These are phyloP conservation scores for Sparidentex hasta DNA, from an alignment of 2,797 vertebrate species.

Conservation along the genomic window DNA sequence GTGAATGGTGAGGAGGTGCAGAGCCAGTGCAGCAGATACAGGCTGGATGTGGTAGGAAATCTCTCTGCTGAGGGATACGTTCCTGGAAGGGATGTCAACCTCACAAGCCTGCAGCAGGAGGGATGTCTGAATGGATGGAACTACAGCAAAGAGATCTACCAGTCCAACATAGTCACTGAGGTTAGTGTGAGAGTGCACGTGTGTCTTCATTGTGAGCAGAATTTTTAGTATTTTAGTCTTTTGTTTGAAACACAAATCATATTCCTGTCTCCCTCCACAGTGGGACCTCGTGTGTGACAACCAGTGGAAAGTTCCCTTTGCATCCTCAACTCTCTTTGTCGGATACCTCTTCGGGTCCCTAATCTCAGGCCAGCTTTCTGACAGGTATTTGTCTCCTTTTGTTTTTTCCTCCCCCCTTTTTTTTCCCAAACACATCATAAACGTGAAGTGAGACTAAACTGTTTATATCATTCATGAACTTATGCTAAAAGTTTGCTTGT, in stretches of 20 bases:
- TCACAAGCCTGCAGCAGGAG: slow-evolving; percentile 86
- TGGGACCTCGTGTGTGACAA: slow-evolving; percentile 93
- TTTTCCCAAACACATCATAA: background rate
- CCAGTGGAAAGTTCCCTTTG: slow-evolving; percentile 93
- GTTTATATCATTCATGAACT: background rate
- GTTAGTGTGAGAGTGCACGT: slow-evolving; percentile 65
- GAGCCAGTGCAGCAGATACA: slow-evolving; percentile 84
- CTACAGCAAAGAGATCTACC: slow-evolving; percentile 88
- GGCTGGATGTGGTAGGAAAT: slow-evolving; percentile 82
- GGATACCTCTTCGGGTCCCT: slow-evolving; percentile 93
- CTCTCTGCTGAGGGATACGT: slow-evolving; percentile 84
- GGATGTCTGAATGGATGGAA: slow-evolving; percentile 87
- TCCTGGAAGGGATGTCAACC: slow-evolving; percentile 86
- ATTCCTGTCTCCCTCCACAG: slow-evolving; percentile 71
- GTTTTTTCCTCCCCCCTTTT: background rate
- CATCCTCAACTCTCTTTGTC: slow-evolving; percentile 91
- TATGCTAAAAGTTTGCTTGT: background rate
- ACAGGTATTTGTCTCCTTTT: slow-evolving; percentile 86
- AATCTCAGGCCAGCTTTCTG: slow-evolving; percentile 93
- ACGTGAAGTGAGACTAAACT: too few relatives aligned
- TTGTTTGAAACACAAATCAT: background rate
- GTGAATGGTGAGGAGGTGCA: slow-evolving; percentile 73
- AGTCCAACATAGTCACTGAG: slow-evolving; percentile 89
- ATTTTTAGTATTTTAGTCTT: background rate
- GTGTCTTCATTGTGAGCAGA: background rate